Evolutionary conservation across 2,888 invertebrate genomes (phyloP).

Genomic region (Ectobius pallidus): DNA sequence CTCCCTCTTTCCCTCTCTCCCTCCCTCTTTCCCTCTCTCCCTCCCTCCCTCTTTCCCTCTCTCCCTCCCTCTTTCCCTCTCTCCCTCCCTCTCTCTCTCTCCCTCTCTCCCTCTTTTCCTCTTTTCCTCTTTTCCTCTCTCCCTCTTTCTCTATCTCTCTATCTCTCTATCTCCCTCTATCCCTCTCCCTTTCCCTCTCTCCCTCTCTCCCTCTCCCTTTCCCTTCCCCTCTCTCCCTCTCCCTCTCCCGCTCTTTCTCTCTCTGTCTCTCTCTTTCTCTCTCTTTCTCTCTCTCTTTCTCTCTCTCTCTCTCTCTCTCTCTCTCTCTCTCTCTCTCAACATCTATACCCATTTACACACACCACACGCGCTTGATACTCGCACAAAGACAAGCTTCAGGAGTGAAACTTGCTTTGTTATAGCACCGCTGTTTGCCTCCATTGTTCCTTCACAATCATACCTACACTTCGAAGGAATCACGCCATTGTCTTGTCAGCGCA

Average conservation of each 20-base stretch:
- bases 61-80: neutral
- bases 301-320: constrained; percentile 16
- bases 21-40: neutral
- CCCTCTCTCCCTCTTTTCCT: neutral
- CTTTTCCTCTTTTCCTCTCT: neutral
- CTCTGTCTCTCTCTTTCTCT: neutral
- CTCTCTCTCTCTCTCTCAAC: neutral
- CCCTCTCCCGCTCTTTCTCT: neutral
- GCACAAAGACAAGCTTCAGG: too few relatives aligned
- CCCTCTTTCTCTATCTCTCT: too few relatives aligned
- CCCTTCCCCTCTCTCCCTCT: neutral
- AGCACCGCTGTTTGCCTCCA: too few relatives aligned
- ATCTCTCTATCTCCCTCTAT: too few relatives aligned
- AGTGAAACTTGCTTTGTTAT: too few relatives aligned
- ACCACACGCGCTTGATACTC: too few relatives aligned
- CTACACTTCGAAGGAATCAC: too few relatives aligned
- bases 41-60: neutral
- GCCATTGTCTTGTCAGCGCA: too few relatives aligned
- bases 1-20: neutral
- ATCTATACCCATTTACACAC: neutral
- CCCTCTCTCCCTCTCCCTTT: neutral
- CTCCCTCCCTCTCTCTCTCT: neutral
- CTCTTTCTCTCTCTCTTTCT: neutral
- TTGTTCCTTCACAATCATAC: too few relatives aligned
- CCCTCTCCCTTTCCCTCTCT: neutral